These are phyloP conservation scores for Agrypnia vestita DNA, from an alignment of 1,140 invertebrate species.

Conservation along the genomic window DNA sequence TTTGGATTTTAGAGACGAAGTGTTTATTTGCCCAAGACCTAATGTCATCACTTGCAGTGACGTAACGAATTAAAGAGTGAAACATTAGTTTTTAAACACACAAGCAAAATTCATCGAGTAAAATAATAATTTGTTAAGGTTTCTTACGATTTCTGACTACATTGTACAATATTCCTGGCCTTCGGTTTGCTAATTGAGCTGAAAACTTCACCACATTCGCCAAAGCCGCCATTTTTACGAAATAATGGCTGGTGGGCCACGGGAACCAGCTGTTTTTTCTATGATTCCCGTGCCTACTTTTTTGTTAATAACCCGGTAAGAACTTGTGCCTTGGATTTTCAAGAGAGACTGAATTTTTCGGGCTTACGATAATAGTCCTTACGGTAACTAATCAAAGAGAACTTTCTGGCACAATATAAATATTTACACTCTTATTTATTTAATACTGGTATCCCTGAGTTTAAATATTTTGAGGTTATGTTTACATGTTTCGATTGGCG, in stretches of 20 bases:
- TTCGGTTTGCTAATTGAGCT: constrained; percentile 29
- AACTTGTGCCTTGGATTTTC: too few species aligned
- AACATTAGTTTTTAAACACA: background rate
- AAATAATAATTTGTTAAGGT: background rate
- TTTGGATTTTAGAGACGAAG: background rate
- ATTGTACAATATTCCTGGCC: constrained; percentile 25
- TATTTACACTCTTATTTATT: background rate
- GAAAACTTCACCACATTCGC: constrained; percentile 41
- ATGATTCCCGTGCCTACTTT: background rate
- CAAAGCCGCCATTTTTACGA: constrained; percentile 42
- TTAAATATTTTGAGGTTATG: constrained; percentile 36
- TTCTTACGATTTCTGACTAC: constrained; percentile 44
- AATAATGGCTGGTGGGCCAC: too few species aligned
- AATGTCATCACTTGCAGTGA: constrained; percentile 12
- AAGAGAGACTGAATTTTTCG: too few species aligned
- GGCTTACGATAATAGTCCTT: too few species aligned
- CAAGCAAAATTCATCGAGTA: background rate
- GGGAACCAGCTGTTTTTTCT: constrained; percentile 7
- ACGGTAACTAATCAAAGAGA: too few species aligned
- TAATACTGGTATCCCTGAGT: background rate
- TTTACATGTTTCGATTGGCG: constrained; percentile 30
- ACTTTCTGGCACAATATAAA: background rate
- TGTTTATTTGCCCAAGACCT: constrained; percentile 10
- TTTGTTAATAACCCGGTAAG: background rate
- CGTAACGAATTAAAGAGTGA: constrained; percentile 24